Base-by-base conservation (phyloP, 2,888 invertebrate genomes). In the Ganaspis brasiliensis region DNA sequence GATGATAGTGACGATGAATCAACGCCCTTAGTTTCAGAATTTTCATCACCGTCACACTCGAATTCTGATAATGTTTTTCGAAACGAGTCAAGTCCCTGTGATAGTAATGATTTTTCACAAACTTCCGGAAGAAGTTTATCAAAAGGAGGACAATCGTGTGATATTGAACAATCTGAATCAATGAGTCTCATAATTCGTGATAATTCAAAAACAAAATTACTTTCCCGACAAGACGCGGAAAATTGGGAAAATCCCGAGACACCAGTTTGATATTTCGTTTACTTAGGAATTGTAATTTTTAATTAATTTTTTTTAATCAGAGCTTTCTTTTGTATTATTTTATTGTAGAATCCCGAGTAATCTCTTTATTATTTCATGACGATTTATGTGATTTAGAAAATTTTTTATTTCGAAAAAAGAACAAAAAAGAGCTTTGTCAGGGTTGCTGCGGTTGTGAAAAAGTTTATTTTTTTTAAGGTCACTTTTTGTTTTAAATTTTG, bases 1-100 rank as follows among this genome's bases (percentile, higher is more conserved):
- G 82, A 88, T 55, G 90, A 91, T 79, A 93, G 94, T 88, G 95
- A 95, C 87, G 95, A 95, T 88, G 96, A 96, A 87, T 94, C 94
- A 83, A 95, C 95, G 1, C 95, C 95, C 75, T 92, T 95, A 78
- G 94, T 95, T 8, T 92, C 93, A 9, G 92, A 92, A 79, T 84
- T 91, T 74, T 90, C 92, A 5, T 91, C 91, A 0, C 92, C 92
- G 1, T 86, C 88, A 2, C 88, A 88, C 57, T 88, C 90, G 0
- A 84, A 86, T 4, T 87, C 88, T 0, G 89, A 90, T 31, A 87
- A 84, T 16, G 87, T 87, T 14, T 88, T 89, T 45, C 84, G 77
- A 19, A 84, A 86, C 21, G 84, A 83, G 8, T 79, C 77, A 19
- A 87, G 85, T 56, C 85, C 86, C 10, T 85, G 83, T 2, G 86